Conservation (phyloP, 2,888 invertebrate species). For the Diaperis boleti region DNA sequence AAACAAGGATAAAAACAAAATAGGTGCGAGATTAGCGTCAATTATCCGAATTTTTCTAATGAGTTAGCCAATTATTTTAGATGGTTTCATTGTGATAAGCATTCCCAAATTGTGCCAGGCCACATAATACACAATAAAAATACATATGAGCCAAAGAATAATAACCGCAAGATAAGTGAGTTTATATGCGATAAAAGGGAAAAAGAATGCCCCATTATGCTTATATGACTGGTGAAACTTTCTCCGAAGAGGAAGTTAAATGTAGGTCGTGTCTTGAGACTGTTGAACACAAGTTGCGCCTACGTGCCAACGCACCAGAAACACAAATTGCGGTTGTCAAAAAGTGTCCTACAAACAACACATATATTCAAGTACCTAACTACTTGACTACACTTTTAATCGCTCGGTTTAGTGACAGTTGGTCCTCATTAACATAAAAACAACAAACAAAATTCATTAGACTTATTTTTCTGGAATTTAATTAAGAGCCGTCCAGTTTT, state of each 20-base stretch:
- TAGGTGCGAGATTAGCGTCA: background rate
- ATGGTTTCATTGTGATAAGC: background rate
- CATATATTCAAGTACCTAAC: background rate
- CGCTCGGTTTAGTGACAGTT: background rate
- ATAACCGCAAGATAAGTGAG: conserved; percentile 33
- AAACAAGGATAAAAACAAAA: too few species aligned
- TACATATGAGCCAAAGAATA: background rate
- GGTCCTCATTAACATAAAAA: background rate
- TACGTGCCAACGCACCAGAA: conserved; percentile 39
- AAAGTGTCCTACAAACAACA: conserved; percentile 40
- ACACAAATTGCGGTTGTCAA: conserved; percentile 43
- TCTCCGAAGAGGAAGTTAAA: conserved; percentile 41
- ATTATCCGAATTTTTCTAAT: background rate
- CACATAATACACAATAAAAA: conserved; percentile 1
- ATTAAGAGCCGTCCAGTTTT: too few species aligned
- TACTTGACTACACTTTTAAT: background rate
- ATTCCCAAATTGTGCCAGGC: background rate
- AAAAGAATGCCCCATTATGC: conserved; percentile 45
- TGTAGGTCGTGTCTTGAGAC: conserved; percentile 44
- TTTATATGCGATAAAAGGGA: conserved; percentile 46
- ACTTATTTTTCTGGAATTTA: too few species aligned
- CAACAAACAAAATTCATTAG: background rate
- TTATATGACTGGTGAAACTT: conserved; percentile 44
- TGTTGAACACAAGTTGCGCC: conserved; percentile 30
- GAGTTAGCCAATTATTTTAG: background rate